phyloP scores from a whole-genome alignment of 2,797 vertebrate species.

The Euthynnus affinis region DNA sequence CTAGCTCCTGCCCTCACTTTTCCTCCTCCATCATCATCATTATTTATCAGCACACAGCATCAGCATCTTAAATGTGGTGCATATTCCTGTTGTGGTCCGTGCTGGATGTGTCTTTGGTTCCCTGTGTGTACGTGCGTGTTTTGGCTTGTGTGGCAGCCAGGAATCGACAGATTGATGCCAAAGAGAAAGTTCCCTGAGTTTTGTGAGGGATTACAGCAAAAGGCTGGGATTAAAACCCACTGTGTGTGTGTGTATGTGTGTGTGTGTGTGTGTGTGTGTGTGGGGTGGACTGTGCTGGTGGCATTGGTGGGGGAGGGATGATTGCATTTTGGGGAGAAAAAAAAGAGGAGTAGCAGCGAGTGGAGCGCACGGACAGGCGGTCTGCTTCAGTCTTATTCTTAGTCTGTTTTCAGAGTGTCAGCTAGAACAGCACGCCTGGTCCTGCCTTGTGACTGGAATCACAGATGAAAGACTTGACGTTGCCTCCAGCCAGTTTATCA shows the following conservation, averaged over 20 bases:
- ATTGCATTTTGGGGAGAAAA: slow-evolving; percentile 60
- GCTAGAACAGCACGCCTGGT: slow-evolving; percentile 32
- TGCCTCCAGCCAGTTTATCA: slow-evolving; percentile 23
- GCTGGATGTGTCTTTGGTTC: not conserved
- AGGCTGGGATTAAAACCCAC: slow-evolving; percentile 74
- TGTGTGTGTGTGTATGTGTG: slow-evolving; percentile 35
- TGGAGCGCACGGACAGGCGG: slow-evolving; percentile 36
- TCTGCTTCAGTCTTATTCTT: slow-evolving; percentile 56
- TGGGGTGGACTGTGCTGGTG: slow-evolving; percentile 38
- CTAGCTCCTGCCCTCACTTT: slow-evolving; percentile 20
- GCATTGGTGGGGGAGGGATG: slow-evolving; percentile 62
- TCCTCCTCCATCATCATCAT: slow-evolving; percentile 38
- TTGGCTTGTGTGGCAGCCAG: slow-evolving; percentile 17
- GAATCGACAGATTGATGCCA: slow-evolving; percentile 67
- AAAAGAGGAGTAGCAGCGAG: slow-evolving; percentile 9
- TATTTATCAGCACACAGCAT: slow-evolving; percentile 2
- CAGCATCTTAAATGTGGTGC: slow-evolving; percentile 4
- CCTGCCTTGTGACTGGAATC: slow-evolving; percentile 40
- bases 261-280: slow-evolving; percentile 41
- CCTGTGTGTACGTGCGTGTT: not conserved
- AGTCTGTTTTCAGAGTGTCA: slow-evolving; percentile 43
- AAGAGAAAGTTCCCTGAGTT: slow-evolving; percentile 76
- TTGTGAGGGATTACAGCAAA: slow-evolving; percentile 76
- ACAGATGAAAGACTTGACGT: slow-evolving; percentile 50
- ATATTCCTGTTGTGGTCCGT: not conserved